Evolutionary conservation across 2,113 vertebrate species (phyloP), one percentile per base, ranked within the genome.

Genomic region (Megaceryle torquata): DNA sequence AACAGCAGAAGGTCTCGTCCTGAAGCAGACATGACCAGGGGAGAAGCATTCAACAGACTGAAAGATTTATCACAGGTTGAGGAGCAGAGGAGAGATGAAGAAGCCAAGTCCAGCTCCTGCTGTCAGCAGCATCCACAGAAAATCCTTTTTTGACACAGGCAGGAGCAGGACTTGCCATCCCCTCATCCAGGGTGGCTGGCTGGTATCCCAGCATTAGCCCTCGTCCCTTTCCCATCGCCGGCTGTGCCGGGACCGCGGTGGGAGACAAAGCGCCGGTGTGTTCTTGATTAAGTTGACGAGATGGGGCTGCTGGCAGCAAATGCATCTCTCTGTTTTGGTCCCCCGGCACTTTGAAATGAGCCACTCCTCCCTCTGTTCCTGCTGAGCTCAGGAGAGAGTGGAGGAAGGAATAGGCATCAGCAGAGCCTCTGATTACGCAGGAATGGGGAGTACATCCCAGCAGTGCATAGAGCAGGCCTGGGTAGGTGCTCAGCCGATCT

Each of bases 291-390:
- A 79, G 67, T 4, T 2, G 63, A 37, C 48, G 75, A 68, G 82
- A 72, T 53, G 84, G 26, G 68, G 78, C 54, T 63, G 41, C 67
- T 76, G 86, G 79, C 61, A 95, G 74, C 41, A 31, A 50, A 37
- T 0, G 4, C 72, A 26, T 21, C 50, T 26, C 35, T 18, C 33
- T 19, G 20, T 21, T 56, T 41, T 1, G 0, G 39, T 67, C 51
- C 25, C 26, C 12, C 1, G 1, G 24, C 44, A 19, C 76, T 59
- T 24, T 6, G 60, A 43, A 63, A 88, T 0, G n/a, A 88, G 81
- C 61, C 0, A 4, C 60, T 90, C 22, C 86, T 89, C 79, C 44
- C 37, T 79, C 57, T 1, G 0, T 5, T 82, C 79, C 44, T 19
- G 46, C 51, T 0, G 12, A 37, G 76, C 63, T 60, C 77, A 0